Percentiles rank a stretch among this genome's conserved stretches.
phyloP scores from a whole-genome alignment of 2,888 invertebrate genomes.

The Eupithecia abbreviata region DNA sequence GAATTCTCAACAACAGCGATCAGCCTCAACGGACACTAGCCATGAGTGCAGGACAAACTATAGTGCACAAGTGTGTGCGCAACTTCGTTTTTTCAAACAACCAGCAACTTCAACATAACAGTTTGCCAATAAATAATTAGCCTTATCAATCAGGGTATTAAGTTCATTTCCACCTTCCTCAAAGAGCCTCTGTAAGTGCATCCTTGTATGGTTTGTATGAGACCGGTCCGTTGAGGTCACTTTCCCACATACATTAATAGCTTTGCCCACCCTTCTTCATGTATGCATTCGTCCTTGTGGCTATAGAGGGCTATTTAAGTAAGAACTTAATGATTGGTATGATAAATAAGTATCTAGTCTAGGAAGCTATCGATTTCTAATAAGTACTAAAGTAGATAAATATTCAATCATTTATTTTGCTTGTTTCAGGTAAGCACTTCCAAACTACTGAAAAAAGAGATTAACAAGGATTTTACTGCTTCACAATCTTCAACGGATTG shows the following conservation, averaged over 20 bases:
- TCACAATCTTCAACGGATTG: not conserved
- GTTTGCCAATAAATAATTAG: not conserved
- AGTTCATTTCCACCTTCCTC: slow-evolving; percentile 17
- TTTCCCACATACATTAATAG: slow-evolving; percentile 69
- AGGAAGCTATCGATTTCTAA: not conserved
- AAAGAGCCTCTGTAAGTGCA: not conserved
- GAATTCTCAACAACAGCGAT: too few relatives aligned
- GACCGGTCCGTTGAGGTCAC: slow-evolving; percentile 59
- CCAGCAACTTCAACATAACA: not conserved
- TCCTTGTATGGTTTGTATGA: slow-evolving; percentile 21
- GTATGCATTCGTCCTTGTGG: slow-evolving; percentile 15
- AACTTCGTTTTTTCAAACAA: not conserved
- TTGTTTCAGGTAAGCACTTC: slow-evolving; percentile 23
- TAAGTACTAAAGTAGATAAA: not conserved
- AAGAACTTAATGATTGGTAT: slow-evolving; percentile 2
- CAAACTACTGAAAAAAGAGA: not conserved
- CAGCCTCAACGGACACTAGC: too few relatives aligned
- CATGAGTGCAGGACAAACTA: too few relatives aligned
- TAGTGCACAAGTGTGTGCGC: not conserved
- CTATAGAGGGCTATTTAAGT: not conserved
- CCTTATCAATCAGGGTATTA: not conserved
- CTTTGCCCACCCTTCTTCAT: slow-evolving; percentile 53
- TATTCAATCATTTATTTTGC: not conserved
- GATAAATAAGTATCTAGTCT: not conserved
- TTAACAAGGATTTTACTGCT: not conserved